Percentiles rank a stretch among this genome's conserved stretches.
Evolutionary conservation across 2,113 vertebrate genomes (phyloP).

Genomic region (Accipiter cooperii): DNA sequence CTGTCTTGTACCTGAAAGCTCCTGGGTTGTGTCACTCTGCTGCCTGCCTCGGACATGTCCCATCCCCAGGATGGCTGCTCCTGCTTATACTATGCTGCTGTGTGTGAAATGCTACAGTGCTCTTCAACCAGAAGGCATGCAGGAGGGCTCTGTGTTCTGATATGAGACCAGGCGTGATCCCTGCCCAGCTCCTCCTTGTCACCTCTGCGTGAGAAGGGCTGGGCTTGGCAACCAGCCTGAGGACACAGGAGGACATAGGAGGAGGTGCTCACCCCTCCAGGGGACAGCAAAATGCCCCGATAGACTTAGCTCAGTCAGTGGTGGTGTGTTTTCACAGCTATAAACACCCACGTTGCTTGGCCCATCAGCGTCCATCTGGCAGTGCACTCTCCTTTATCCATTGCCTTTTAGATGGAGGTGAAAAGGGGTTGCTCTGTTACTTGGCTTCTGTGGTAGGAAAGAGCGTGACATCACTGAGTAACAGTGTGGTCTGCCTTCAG

Average conservation of each 20-base stretch:
- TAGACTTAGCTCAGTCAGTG: neutral
- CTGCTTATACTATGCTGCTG: neutral
- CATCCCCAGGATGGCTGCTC: neutral
- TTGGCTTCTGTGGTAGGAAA: neutral
- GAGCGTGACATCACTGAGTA: neutral
- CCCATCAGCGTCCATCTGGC: neutral
- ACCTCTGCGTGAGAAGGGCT: neutral
- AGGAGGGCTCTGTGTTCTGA: neutral
- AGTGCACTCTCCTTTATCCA: accelerated
- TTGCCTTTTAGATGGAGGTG: neutral
- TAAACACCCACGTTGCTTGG: neutral
- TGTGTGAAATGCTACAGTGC: neutral
- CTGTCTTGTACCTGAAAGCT: neutral
- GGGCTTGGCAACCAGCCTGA: neutral
- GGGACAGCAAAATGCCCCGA: neutral
- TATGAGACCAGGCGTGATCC: neutral
- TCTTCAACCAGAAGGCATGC: neutral
- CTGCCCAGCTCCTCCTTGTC: neutral
- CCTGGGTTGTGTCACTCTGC: neutral
- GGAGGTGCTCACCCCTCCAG: neutral
- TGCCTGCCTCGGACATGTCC: neutral
- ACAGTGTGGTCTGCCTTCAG: slow-evolving; percentile 64
- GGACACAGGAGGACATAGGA: neutral
- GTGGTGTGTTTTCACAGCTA: neutral
- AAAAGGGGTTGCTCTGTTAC: neutral